A percentile compares a stretch with the other conserved stretches of the same genome.
phyloP scores from a whole-genome alignment of 2,888 invertebrate species.

The Ramazzottius varieornatus region DNA sequence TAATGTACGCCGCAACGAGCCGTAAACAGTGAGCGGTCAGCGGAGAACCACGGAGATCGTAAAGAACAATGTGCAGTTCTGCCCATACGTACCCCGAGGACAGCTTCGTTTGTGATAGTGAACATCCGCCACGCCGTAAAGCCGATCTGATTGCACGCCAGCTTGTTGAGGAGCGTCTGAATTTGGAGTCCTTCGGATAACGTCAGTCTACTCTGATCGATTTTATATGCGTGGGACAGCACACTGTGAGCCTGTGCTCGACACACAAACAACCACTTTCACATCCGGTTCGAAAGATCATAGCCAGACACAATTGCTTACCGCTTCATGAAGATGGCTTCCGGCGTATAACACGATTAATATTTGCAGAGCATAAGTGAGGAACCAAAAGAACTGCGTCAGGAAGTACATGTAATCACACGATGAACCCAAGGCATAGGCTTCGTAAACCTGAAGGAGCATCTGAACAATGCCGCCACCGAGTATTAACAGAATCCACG shows the following conservation, averaged over 20 bases:
- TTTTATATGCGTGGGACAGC: neutral
- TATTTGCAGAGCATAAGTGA: neutral
- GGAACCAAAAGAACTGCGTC: neutral
- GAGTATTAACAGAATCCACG: neutral
- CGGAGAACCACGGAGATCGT: too few species aligned
- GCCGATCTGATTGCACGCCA: neutral
- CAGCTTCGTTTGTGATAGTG: neutral
- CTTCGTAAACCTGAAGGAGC: neutral
- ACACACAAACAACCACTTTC: neutral
- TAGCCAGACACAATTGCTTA: neutral
- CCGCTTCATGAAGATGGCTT: neutral
- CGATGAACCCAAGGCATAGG: too few species aligned
- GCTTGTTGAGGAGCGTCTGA: neutral
- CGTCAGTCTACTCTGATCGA: too few species aligned
- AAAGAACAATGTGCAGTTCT: too few species aligned
- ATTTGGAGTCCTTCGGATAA: too few species aligned
- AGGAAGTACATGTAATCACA: neutral
- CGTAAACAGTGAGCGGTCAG: too few species aligned
- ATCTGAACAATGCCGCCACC: neutral
- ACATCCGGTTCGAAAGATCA: neutral
- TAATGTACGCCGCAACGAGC: neutral
- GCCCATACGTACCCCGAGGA: neutral
- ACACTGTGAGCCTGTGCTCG: neutral
- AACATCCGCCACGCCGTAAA: neutral
- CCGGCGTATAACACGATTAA: neutral